Evolutionary conservation across 37 sponge, comb jelly and placozoan genomes (phyloP).

Genomic region (Tethya wilhelma): DNA sequence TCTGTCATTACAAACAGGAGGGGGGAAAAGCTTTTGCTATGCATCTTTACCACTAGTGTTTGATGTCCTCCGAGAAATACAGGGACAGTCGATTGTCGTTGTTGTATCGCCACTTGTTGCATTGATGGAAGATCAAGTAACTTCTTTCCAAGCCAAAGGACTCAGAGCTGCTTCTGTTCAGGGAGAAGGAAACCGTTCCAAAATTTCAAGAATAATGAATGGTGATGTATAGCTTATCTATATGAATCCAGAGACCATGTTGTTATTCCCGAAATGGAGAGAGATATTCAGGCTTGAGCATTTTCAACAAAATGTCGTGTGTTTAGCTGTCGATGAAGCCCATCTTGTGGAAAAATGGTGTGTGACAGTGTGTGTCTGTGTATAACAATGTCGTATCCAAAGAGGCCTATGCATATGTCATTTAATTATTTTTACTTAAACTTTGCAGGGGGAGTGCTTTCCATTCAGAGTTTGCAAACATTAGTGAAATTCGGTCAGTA

Average conservation of each 20-base stretch:
- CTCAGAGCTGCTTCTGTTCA: not conserved
- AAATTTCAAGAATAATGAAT: not conserved
- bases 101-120: not conserved
- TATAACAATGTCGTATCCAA: too few relatives aligned
- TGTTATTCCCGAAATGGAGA: conserved; percentile 11
- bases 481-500: conserved; percentile 8
- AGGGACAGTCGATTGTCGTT: not conserved
- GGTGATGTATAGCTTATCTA: conserved; percentile 19
- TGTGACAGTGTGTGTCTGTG: too few relatives aligned
- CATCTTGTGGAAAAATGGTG: conserved; percentile 38
- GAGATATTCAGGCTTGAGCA: not conserved
- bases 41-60: not conserved
- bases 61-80: not conserved
- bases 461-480: not conserved
- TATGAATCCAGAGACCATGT: conserved; percentile 18
- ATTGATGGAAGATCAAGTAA: not conserved
- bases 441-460: conserved; percentile 28
- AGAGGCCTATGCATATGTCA: too few relatives aligned
- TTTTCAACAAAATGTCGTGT: not conserved
- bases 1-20: not conserved
- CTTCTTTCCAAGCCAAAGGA: not conserved
- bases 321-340: conserved; percentile 36
- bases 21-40: not conserved
- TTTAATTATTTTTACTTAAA: too few relatives aligned
- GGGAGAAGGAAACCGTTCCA: not conserved